Evolutionary conservation across 2,888 invertebrate species (phyloP).

Genomic region (Ptilodon capucinus): DNA sequence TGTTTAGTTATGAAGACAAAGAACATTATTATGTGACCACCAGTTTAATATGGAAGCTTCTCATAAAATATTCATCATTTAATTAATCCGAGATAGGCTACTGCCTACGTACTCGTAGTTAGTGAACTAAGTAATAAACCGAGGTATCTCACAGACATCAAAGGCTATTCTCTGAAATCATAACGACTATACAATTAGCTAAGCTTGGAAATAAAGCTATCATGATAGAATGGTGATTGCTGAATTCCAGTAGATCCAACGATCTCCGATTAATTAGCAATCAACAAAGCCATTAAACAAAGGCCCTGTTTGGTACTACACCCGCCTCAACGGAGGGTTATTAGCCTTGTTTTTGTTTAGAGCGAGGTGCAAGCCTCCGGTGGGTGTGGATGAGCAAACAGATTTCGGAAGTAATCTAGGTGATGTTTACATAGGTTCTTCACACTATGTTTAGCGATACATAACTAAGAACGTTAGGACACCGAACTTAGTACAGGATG

Average conservation of each 20-base stretch:
- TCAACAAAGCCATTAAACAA: constrained; percentile 34
- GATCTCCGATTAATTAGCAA: constrained; percentile 32
- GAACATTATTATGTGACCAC: too few species aligned
- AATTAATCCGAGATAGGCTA: too few species aligned
- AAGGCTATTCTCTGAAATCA: not conserved
- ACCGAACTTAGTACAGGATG: not conserved
- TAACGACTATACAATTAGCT: not conserved
- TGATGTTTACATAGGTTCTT: constrained; percentile 47
- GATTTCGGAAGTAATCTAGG: constrained; percentile 53
- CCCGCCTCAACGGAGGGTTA: constrained; percentile 47
- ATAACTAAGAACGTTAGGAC: constrained; percentile 4
- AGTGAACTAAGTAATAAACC: too few species aligned
- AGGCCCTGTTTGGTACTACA: constrained; percentile 36
- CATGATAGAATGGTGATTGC: constrained; percentile 2
- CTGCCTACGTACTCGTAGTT: too few species aligned
- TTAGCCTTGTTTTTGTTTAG: constrained; percentile 59
- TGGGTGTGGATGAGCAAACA: constrained; percentile 49
- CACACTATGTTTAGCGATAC: constrained; percentile 22
- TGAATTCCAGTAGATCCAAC: constrained; percentile 6
- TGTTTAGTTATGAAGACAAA: too few species aligned
- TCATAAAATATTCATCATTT: too few species aligned
- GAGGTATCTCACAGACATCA: too few species aligned
- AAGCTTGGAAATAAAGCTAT: not conserved
- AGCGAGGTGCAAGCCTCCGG: constrained; percentile 27
- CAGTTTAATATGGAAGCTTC: too few species aligned